Evolutionary conservation across 2,797 vertebrate genomes (phyloP).

Genomic region (Lerista edwardsae): DNA sequence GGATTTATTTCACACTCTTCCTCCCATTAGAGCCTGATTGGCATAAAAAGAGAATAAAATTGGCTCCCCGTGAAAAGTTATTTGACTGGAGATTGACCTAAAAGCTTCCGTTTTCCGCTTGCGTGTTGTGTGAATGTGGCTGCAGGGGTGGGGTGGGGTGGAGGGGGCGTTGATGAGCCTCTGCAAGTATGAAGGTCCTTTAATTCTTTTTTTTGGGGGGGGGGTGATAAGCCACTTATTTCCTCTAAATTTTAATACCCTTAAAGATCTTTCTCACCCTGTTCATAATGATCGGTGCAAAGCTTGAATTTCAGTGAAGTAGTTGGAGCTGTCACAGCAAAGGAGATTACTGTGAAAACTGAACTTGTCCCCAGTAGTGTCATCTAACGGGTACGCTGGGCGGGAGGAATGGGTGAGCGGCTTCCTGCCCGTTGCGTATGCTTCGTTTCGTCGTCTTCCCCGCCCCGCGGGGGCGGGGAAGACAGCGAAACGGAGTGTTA

Average conservation of each 20-base stretch:
- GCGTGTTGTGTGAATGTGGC: background rate
- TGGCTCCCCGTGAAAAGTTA: constrained; percentile 62
- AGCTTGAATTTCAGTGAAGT: background rate
- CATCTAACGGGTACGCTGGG: too few relatives aligned
- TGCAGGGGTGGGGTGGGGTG: background rate
- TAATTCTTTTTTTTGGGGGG: constrained; percentile 43
- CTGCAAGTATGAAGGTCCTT: constrained; percentile 1
- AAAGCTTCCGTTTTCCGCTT: constrained; percentile 32
- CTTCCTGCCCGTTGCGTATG: too few relatives aligned
- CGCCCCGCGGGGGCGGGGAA: too few relatives aligned
- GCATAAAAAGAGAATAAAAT: constrained; percentile 52
- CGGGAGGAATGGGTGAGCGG: too few relatives aligned
- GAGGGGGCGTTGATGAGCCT: constrained; percentile 16
- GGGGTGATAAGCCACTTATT: constrained; percentile 33
- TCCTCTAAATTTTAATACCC: constrained; percentile 14
- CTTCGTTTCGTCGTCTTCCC: too few relatives aligned
- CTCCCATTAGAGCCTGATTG: constrained; percentile 37
- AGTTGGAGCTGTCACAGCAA: background rate
- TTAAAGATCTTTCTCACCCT: constrained; percentile 30
- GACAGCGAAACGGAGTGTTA: too few relatives aligned
- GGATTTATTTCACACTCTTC: constrained; percentile 54
- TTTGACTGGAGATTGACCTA: constrained; percentile 51
- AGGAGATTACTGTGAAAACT: background rate
- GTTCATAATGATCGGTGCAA: background rate
- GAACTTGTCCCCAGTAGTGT: background rate